Percentiles rank a stretch among this genome's conserved stretches.
These are phyloP conservation scores for Gobius niger DNA, from an alignment of 2,113 vertebrate genomes.

Conservation along the genomic window DNA sequence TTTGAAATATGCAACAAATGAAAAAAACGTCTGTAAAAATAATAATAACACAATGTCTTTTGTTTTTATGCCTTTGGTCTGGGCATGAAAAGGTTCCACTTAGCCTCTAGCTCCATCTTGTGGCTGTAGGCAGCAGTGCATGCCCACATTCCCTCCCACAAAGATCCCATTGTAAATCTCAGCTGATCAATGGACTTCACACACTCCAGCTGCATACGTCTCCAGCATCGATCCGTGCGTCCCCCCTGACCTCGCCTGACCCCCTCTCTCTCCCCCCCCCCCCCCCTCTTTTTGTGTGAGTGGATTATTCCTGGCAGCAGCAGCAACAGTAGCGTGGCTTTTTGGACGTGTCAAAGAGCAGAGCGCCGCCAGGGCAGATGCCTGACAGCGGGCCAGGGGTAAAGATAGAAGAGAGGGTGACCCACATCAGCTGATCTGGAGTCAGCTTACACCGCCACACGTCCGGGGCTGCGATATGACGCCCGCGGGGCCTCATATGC, in stretches of 20 bases:
- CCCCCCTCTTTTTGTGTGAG: background rate
- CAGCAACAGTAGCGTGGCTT: conserved; percentile 13
- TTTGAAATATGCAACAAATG: too few species aligned
- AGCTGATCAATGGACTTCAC: background rate
- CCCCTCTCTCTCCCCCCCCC: background rate
- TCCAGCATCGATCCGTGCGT: background rate
- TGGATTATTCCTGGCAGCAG: conserved; percentile 41
- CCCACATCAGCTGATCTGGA: conserved; percentile 19
- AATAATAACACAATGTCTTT: too few species aligned
- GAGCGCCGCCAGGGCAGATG: background rate
- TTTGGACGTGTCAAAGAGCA: background rate
- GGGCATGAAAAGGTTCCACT: background rate
- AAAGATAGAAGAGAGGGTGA: background rate
- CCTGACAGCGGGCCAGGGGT: background rate
- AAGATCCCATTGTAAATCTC: background rate
- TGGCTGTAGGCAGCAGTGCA: background rate
- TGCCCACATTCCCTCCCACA: background rate
- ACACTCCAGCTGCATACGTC: background rate
- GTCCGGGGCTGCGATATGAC: background rate
- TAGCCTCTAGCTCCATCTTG: background rate
- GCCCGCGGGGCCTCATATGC: background rate
- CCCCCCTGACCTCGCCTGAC: conserved; percentile 7
- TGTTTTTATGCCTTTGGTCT: too few species aligned
- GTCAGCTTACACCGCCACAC: conserved; percentile 6
- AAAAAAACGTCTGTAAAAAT: too few species aligned